A percentile compares a stretch with the other conserved stretches of the same genome.
phyloP scores from a whole-genome alignment of 2,888 invertebrate species.

The Neocrepidodera transversa region DNA sequence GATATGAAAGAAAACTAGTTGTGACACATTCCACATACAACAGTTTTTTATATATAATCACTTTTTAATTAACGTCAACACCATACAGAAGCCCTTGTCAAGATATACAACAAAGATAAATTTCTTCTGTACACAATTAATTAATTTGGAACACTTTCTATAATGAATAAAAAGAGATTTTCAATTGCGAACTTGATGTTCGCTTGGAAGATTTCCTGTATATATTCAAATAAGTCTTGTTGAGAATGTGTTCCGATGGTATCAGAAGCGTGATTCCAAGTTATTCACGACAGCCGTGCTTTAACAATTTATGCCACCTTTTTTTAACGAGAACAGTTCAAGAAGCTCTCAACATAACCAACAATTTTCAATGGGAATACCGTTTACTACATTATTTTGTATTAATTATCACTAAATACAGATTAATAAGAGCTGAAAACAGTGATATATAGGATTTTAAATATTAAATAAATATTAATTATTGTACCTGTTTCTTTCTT shows the following conservation, averaged over 20 bases:
- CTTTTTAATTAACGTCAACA: neutral
- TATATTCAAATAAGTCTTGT: conserved; percentile 7
- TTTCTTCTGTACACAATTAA: conserved; percentile 2
- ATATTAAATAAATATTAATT: too few relatives aligned
- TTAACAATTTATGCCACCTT: conserved; percentile 24
- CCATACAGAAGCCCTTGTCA: neutral
- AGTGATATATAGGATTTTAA: too few relatives aligned
- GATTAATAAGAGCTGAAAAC: too few relatives aligned
- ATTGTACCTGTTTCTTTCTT: too few relatives aligned
- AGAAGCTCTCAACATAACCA: conserved; percentile 3
- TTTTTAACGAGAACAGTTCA: neutral
- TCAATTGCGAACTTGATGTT: neutral
- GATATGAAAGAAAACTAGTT: too few relatives aligned
- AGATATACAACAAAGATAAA: conserved; percentile 8
- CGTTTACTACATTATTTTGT: conserved; percentile 14
- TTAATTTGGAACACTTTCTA: conserved; percentile 10
- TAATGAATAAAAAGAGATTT: neutral
- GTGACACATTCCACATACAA: too few relatives aligned
- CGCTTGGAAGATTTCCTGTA: neutral
- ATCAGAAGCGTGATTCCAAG: conserved; percentile 21
- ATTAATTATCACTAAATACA: conserved; percentile 7
- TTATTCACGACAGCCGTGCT: conserved; percentile 12
- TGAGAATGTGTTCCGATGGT: conserved; percentile 20
- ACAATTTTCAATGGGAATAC: conserved; percentile 18
- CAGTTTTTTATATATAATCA: too few relatives aligned